A percentile compares a stretch with the other conserved stretches of the same genome.
phyloP scores from a whole-genome alignment of 2,113 vertebrate species.

The Rhombomys opimus region DNA sequence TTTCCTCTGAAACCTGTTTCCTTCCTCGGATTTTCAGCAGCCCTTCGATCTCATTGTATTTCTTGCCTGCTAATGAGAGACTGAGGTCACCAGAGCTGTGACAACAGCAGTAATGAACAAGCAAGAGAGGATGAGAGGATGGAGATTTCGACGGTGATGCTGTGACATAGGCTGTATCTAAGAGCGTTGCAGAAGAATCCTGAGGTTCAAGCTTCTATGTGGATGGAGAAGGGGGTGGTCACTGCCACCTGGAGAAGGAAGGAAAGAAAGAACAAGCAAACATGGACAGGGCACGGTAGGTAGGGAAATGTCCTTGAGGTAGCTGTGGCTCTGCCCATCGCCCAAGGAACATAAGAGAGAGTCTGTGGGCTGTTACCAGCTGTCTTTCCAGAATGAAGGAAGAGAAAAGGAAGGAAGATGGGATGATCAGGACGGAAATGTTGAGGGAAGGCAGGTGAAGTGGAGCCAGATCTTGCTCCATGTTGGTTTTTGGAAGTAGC shows the following conservation, averaged over 20 bases:
- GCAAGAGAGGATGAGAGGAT: rapidly evolving
- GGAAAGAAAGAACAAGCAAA: neutral
- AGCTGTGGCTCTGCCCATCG: neutral
- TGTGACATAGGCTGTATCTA: constrained; percentile 15
- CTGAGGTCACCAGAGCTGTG: neutral
- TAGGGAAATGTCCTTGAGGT: neutral
- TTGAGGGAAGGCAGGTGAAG: neutral
- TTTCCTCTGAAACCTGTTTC: constrained; percentile 51
- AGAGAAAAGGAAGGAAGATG: neutral
- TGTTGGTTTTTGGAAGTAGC: rapidly evolving
- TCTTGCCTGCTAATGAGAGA: constrained; percentile 16
- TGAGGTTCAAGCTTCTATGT: neutral
- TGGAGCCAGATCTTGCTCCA: neutral
- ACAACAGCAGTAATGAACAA: neutral
- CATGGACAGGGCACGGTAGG: rapidly evolving
- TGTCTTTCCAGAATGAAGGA: neutral
- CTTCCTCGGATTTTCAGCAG: constrained; percentile 55
- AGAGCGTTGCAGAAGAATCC: neutral
- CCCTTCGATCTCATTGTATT: constrained; percentile 48
- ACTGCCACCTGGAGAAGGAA: neutral
- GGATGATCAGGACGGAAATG: neutral
- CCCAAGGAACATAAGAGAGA: neutral
- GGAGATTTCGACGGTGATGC: neutral
- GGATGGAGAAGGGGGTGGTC: neutral
- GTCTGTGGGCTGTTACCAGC: neutral